Base-by-base conservation (phyloP, 1,140 invertebrate species). In the Drosophila grimshawi region DNA sequence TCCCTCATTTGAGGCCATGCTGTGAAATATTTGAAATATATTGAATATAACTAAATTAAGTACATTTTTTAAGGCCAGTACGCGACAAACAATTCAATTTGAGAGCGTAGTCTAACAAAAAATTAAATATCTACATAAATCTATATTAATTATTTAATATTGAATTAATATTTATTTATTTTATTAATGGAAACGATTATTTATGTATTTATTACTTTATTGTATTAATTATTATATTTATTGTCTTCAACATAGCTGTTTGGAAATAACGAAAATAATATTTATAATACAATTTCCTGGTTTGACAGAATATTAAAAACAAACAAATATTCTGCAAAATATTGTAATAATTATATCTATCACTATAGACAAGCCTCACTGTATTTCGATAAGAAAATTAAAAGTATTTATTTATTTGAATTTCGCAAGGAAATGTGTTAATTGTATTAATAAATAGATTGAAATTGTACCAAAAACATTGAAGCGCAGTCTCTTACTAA, bases 1-100 rank as follows among this genome's bases (percentile, higher is more conserved):
- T 49, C 75, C 82, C 75, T 89, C 90, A 80, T 92, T 92, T 59
- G 77, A 80, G 66, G 88, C 86, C 91, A 92, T 92, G 43, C 90
- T 92, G 69, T 2, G 67, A 64, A 10, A 33, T 32, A 27, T 3
- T 48, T 19, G 2, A 19, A 8, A 43, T 43, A 43, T 57, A 19
- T 57, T 57, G 4, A 4, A 33, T 46, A 46, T 8, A 32, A 49
- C 30, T 63, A 37, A 52, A 59, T 48, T 19, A 19, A 19, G 19
- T 19, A 19, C 1, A 19, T 61, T 35, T 27, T 7, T 53, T 49
- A 78, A 11, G 27, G 37, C 41, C 37, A 43, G 43, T 43, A 45
- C 35, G 43, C 49, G 61, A 64, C 41, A 59, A 30, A 30, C 7
- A 30, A 55, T 39, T 49, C 7, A 62, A 46, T 39, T 55, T 48